A percentile compares a stretch with the other conserved stretches of the same genome.
phyloP scores from a whole-genome alignment of 2,113 vertebrate species.

The Dicentrarchus labrax region DNA sequence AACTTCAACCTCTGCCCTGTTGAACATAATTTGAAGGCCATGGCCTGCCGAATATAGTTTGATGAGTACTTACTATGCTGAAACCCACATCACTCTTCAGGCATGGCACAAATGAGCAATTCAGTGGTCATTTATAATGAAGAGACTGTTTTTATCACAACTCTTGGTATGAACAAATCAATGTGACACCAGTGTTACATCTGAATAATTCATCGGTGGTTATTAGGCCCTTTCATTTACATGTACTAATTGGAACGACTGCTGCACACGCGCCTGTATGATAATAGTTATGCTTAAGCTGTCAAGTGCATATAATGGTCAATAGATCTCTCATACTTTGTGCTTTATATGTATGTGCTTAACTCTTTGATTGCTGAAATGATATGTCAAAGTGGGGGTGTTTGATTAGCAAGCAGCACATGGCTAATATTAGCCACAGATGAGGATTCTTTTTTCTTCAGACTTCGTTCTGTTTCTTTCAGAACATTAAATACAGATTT shows the following conservation, averaged over 20 bases:
- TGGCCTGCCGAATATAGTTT: constrained; percentile 56
- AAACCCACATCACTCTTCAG: constrained; percentile 61
- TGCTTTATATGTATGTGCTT: constrained; percentile 42
- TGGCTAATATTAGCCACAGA: constrained; percentile 1
- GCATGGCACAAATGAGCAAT: constrained; percentile 71
- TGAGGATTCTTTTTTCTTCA: background rate
- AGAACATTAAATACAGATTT: constrained; percentile 5
- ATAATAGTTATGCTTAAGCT: constrained; percentile 70
- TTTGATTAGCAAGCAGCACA: constrained; percentile 19
- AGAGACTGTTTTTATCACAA: constrained; percentile 69
- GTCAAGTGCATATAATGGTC: constrained; percentile 65
- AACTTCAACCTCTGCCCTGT: constrained; percentile 53
- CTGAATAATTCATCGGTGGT: constrained; percentile 75
- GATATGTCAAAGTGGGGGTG: constrained; percentile 11
- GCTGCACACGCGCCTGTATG: constrained; percentile 49
- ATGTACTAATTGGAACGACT: constrained; percentile 76
- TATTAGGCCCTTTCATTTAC: constrained; percentile 75
- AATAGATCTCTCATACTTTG: constrained; percentile 35
- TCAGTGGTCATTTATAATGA: constrained; percentile 71
- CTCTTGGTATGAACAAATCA: constrained; percentile 72
- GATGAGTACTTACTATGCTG: constrained; percentile 63
- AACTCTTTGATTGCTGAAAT: constrained; percentile 31
- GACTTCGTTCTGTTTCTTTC: background rate
- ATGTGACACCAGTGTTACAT: constrained; percentile 70
- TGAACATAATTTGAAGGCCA: constrained; percentile 65